These are phyloP conservation scores for Nezara viridula DNA, from an alignment of 2,888 invertebrate genomes.

Conservation along the genomic window DNA sequence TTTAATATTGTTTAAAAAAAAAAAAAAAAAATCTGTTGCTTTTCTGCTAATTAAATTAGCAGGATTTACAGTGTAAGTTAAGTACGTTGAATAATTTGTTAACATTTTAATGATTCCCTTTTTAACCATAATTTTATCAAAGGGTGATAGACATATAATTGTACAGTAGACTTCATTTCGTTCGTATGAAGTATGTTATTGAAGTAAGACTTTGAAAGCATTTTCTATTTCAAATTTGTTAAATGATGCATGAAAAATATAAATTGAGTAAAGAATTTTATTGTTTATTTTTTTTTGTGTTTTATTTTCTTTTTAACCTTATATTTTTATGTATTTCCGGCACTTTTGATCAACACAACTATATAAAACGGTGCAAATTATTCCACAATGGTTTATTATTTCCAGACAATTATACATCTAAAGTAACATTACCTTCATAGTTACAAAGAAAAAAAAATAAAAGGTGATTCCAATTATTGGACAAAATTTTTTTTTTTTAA, in stretches of 20 bases:
- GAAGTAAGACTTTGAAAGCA: constrained; percentile 20
- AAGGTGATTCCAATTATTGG: too few species aligned
- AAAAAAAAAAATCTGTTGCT: not conserved
- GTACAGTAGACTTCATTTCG: constrained; percentile 36
- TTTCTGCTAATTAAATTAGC: not conserved
- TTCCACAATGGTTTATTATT: too few species aligned
- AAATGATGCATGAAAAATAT: constrained; percentile 34
- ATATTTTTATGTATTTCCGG: not conserved
- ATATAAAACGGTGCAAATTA: too few species aligned
- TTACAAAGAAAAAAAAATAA: too few species aligned
- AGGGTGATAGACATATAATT: constrained; percentile 29
- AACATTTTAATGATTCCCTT: constrained; percentile 19
- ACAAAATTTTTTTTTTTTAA: too few species aligned
- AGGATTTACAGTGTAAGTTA: constrained; percentile 4
- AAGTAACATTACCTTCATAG: too few species aligned
- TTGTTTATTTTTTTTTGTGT: not conserved
- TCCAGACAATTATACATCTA: too few species aligned
- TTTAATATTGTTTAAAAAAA: not conserved
- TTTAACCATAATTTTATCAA: constrained; percentile 15
- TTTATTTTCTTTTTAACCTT: not conserved
- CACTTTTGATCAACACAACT: too few species aligned
- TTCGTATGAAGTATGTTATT: constrained; percentile 37
- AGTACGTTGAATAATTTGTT: not conserved
- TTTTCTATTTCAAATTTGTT: constrained; percentile 46
- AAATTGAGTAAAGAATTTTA: constrained; percentile 43